Conservation (phyloP, 2,797 vertebrate genomes). For the Garrulus glandarius region DNA sequence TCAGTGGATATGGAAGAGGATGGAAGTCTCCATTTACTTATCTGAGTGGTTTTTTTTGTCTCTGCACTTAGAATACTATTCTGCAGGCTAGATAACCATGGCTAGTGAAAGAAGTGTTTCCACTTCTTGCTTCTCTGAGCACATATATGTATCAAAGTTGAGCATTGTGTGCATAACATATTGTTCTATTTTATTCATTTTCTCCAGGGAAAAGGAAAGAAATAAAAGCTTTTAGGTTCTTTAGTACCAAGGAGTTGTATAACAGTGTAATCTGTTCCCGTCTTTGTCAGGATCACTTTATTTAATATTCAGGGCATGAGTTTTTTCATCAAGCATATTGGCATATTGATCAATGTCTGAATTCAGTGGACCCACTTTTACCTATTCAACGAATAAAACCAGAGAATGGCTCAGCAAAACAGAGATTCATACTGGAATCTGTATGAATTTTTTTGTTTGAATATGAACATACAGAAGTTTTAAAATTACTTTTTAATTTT, state of each 20-base stretch:
- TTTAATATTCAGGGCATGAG: background rate
- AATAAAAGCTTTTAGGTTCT: background rate
- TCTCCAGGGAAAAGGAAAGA: background rate
- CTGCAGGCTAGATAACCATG: background rate
- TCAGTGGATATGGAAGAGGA: background rate
- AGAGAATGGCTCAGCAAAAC: background rate
- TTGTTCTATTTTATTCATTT: background rate
- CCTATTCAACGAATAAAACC: background rate
- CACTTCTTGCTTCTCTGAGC: background rate
- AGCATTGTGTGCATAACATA: background rate
- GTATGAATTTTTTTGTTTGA: background rate
- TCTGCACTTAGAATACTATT: background rate
- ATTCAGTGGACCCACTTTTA: background rate
- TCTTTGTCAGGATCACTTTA: background rate
- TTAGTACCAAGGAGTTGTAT: background rate
- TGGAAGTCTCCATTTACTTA: background rate
- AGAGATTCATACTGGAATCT: background rate
- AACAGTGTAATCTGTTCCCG: background rate
- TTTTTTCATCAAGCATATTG: background rate
- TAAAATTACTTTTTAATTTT: background rate
- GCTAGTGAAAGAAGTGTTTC: background rate
- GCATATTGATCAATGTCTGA: background rate
- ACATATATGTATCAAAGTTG: background rate
- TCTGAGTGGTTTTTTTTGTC: background rate
- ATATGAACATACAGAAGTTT: background rate